Percentiles rank a stretch among this genome's conserved stretches.
Conservation (phyloP, 1,140 invertebrate species). For the Drosophila fuyamai region DNA sequence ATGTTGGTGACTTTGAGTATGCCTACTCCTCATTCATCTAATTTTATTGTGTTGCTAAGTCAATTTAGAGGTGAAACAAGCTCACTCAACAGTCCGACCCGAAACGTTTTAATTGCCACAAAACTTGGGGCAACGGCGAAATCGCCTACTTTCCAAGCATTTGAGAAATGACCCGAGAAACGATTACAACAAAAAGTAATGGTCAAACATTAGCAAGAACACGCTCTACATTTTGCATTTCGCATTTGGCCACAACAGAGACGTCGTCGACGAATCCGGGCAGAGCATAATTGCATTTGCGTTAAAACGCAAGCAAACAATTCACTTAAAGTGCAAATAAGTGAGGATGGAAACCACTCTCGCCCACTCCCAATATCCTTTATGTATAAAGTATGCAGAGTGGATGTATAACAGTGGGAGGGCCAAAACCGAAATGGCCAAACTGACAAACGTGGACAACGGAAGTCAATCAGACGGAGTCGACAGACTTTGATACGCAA, state of each 20-base stretch:
- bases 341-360: slow-evolving; percentile 50
- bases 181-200: slow-evolving; percentile 65
- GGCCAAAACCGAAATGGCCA: slow-evolving; percentile 78
- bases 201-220: slow-evolving; percentile 65
- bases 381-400: slow-evolving; percentile 1
- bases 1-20: not conserved
- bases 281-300: slow-evolving; percentile 81
- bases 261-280: slow-evolving; percentile 25
- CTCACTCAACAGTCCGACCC: slow-evolving; percentile 17
- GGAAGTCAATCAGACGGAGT: slow-evolving; percentile 79
- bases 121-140: not conserved
- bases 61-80: slow-evolving; percentile 33
- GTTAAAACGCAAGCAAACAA: slow-evolving; percentile 83
- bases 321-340: slow-evolving; percentile 83
- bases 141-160: slow-evolving; percentile 11
- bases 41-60: slow-evolving; percentile 11
- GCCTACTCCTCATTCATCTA: not conserved
- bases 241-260: slow-evolving; percentile 44
- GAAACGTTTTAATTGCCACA: slow-evolving; percentile 45
- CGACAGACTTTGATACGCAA: slow-evolving; percentile 79
- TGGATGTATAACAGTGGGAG: slow-evolving; percentile 19
- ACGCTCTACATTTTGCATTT: slow-evolving; percentile 51
- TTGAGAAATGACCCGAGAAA: slow-evolving; percentile 42
- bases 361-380: not conserved
- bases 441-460: slow-evolving; percentile 80